Conservation (phyloP, 2,888 invertebrate species). For the Marronus borbonicus region DNA sequence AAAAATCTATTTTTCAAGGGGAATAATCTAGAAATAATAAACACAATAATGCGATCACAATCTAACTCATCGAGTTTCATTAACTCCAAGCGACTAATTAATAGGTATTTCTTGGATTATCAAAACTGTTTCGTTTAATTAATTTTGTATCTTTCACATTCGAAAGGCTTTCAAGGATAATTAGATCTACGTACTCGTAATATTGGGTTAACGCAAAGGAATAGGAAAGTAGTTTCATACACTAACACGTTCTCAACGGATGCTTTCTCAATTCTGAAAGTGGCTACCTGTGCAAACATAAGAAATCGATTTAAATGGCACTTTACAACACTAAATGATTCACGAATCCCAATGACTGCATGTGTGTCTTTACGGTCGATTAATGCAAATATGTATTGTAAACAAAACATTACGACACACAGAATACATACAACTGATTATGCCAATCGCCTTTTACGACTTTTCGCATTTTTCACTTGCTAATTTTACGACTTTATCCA, state of each 20-base stretch:
- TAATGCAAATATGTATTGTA: conserved; percentile 16
- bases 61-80: too few species aligned
- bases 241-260: neutral
- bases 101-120: too few species aligned
- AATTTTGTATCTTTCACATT: too few species aligned
- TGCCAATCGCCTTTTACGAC: conserved; percentile 25
- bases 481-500: conserved; percentile 24
- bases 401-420: conserved; percentile 23
- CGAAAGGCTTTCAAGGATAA: too few species aligned
- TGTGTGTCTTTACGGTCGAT: neutral
- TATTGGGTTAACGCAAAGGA: too few species aligned
- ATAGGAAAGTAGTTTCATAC: too few species aligned
- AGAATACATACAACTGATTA: neutral
- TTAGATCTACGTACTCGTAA: too few species aligned
- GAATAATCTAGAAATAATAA: too few species aligned
- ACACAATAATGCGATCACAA: too few species aligned
- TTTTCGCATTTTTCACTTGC: conserved; percentile 28
- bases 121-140: too few species aligned
- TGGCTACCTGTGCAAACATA: neutral
- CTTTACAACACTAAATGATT: conserved; percentile 1
- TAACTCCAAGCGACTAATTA: too few species aligned
- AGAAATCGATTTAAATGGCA: conserved; percentile 11
- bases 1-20: too few species aligned
- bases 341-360: neutral
- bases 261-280: conserved; percentile 3